A percentile compares a stretch with the other conserved stretches of the same genome.
phyloP scores from a whole-genome alignment of 2,797 vertebrate genomes.

The Tragelaphus eurycerus region DNA sequence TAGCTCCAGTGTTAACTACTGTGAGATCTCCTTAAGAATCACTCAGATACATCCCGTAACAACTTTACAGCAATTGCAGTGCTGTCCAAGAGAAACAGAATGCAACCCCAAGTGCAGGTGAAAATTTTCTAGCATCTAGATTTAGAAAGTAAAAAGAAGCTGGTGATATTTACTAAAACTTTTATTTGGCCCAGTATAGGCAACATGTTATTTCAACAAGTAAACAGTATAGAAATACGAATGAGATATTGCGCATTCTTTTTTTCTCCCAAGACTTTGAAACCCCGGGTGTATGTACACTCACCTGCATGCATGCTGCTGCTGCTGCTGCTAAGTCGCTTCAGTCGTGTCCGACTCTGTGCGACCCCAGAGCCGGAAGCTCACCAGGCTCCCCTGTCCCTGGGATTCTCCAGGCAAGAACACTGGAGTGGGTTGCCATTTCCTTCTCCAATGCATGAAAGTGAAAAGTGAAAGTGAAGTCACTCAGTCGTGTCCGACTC shows the following conservation, averaged over 20 bases:
- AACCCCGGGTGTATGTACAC: not conserved
- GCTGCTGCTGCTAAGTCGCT: not conserved
- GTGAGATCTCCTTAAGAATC: not conserved
- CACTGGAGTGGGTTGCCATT: not conserved
- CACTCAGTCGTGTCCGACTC: no score
- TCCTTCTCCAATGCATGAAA: no score
- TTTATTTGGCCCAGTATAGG: not conserved
- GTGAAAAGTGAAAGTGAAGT: no score
- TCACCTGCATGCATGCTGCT: not conserved
- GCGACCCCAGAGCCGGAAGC: not conserved
- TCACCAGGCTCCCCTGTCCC: not conserved
- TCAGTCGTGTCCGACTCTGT: not conserved
- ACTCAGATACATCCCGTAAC: accelerated
- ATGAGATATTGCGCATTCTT: not conserved
- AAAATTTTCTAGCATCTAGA: not conserved
- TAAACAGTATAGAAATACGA: not conserved
- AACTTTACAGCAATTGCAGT: no score
- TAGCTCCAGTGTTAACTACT: not conserved
- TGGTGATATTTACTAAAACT: not conserved
- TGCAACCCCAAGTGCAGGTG: accelerated
- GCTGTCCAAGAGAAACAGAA: not conserved
- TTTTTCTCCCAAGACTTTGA: not conserved
- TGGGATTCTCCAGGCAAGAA: not conserved
- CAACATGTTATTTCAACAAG: not conserved
- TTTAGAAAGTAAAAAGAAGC: not conserved